Evolutionary conservation across 2,888 invertebrate genomes (phyloP), one percentile per base, ranked within the genome.

Genomic region (Xestia sexstrigata): DNA sequence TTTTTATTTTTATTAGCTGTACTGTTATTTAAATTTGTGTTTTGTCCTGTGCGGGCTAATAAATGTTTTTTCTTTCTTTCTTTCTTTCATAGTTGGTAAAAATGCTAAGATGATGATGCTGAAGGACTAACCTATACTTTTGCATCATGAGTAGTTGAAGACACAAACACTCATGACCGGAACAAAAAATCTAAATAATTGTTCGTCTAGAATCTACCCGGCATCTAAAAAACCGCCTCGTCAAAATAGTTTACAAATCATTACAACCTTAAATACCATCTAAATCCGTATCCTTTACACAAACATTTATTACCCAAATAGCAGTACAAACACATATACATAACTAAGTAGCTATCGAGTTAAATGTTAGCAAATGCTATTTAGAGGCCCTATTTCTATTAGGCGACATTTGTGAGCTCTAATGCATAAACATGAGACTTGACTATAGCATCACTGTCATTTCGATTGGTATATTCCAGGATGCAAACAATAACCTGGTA

Each of bases 341-440:
- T 11, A 26, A 30, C 45, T 15, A 62, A 30, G 30, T 62, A 66
- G 23, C 6, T n/a, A 13, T n/a, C 4, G 30, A 79, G 66, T 55
- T 70, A 84, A 84, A 84, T 84, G 84, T 83, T 86, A 84, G 76
- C 55, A 23, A 39, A 68, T 42, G 76, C 63, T 86, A 74, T 84
- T 86, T 63, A 52, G 62, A 73, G 49, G n/a, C 70, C 72, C 76
- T 77, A 66, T 52, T 72, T 75, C 76, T 74, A 74, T 62, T 73
- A 55, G 13, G 74, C 6, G 84, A 83, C 87, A 84, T 84, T 86
- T 86, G 76, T 79, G n/a, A 47, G 47, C 63, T 17, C 30, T 39
- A 5, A 72, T 84, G 67, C 60, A 82, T 84, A 75, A 75, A 82
- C 79, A 82, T 82, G 47, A 75, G 65, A 26, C 30, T 70, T 30